A percentile compares a stretch with the other conserved stretches of the same genome.
phyloP scores from a whole-genome alignment of 1,140 invertebrate genomes.

The Pseudoatta argentina region DNA sequence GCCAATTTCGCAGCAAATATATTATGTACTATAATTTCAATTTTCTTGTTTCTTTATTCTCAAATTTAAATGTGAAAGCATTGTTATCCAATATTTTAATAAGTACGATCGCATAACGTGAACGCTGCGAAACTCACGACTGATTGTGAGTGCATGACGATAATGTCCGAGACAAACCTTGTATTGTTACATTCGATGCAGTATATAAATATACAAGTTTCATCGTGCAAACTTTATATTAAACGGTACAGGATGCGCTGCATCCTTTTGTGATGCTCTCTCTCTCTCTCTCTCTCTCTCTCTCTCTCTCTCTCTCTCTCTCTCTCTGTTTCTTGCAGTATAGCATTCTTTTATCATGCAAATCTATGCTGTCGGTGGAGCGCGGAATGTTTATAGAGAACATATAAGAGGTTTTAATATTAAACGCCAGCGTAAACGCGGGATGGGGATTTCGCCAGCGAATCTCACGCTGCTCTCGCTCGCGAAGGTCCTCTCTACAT shows the following conservation, averaged over 20 bases:
- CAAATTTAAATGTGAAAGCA: neutral
- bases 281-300: neutral
- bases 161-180: neutral
- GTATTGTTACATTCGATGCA: neutral
- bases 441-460: neutral
- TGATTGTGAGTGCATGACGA: neutral
- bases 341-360: constrained; percentile 81
- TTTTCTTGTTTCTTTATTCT: neutral
- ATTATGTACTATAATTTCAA: neutral
- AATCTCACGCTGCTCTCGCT: neutral
- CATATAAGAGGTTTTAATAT: constrained; percentile 82
- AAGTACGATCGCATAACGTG: neutral
- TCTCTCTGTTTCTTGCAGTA: neutral
- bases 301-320: constrained; percentile 1
- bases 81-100: neutral
- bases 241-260: constrained; percentile 48
- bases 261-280: constrained; percentile 73
- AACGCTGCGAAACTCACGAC: neutral
- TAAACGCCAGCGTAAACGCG: constrained; percentile 74
- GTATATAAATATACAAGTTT: too few species aligned
- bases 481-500: constrained; percentile 16
- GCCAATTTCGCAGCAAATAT: neutral
- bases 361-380: constrained; percentile 78
- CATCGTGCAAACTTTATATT: neutral
- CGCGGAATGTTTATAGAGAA: constrained; percentile 51